Percentiles rank a stretch among this genome's conserved stretches.
phyloP scores from a whole-genome alignment of 2,797 vertebrate species.

The Cottoperca gobio region DNA sequence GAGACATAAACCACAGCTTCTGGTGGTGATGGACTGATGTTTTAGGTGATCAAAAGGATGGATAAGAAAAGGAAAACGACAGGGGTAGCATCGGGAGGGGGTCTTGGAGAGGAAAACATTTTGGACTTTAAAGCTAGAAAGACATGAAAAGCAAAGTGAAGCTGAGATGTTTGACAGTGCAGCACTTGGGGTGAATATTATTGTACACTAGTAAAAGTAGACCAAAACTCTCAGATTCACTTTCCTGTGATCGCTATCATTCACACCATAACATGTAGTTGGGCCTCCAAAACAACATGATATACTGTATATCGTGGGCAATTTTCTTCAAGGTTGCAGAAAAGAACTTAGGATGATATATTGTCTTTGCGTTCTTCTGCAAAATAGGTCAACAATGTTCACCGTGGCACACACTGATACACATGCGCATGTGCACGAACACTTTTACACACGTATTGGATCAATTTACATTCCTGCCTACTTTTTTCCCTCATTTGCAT shows the following conservation, averaged over 20 bases:
- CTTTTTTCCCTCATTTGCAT: slow-evolving; percentile 82
- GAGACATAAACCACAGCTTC: slow-evolving; percentile 75
- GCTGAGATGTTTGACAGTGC: slow-evolving; percentile 75
- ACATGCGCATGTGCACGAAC: slow-evolving; percentile 47
- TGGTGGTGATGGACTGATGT: slow-evolving; percentile 80
- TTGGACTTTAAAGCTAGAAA: slow-evolving; percentile 67
- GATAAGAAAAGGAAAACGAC: slow-evolving; percentile 78
- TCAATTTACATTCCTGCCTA: slow-evolving; percentile 76
- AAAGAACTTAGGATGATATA: slow-evolving; percentile 57
- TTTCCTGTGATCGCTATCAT: slow-evolving; percentile 29
- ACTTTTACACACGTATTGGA: slow-evolving; percentile 65
- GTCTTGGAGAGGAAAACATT: slow-evolving; percentile 71
- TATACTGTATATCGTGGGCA: slow-evolving; percentile 44
- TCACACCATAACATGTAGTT: slow-evolving; percentile 31
- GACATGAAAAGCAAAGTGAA: slow-evolving; percentile 73
- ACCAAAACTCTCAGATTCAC: slow-evolving; percentile 43
- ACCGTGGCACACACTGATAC: slow-evolving; percentile 27
- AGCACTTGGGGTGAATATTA: slow-evolving; percentile 54
- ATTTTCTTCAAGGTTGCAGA: slow-evolving; percentile 63
- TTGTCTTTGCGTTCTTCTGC: slow-evolving; percentile 51
- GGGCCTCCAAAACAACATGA: slow-evolving; percentile 42
- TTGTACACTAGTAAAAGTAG: slow-evolving; percentile 27
- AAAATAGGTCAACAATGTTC: slow-evolving; percentile 71
- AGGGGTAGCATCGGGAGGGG: slow-evolving; percentile 73
- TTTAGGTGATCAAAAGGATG: slow-evolving; percentile 81